Percentiles rank a stretch among this genome's conserved stretches.
Evolutionary conservation across 2,797 vertebrate species (phyloP).

Genomic region (Danio kyathit): DNA sequence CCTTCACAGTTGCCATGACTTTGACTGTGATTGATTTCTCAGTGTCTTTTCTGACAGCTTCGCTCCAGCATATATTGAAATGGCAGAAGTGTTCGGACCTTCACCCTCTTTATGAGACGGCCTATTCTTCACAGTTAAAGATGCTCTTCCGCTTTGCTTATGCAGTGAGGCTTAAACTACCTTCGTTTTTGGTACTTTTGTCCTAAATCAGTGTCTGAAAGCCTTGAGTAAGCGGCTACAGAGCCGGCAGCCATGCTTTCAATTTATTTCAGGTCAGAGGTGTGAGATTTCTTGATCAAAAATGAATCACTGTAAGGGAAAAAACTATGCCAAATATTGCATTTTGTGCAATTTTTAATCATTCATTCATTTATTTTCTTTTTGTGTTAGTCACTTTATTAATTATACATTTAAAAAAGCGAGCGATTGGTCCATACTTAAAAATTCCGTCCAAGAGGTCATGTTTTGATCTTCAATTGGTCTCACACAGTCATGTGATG

Average conservation of each 20-base stretch:
- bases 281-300: not conserved
- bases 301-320: no score
- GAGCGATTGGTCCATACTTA: no score
- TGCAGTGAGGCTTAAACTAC: not conserved
- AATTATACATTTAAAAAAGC: no score
- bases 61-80: slow-evolving; percentile 64
- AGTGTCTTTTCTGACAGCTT: slow-evolving; percentile 72
- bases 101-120: slow-evolving; percentile 28
- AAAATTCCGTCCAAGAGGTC: no score
- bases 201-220: slow-evolving; percentile 6
- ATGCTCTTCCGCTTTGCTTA: not conserved
- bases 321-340: no score
- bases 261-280: not conserved
- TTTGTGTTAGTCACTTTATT: no score
- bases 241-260: not conserved
- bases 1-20: slow-evolving; percentile 75
- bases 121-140: slow-evolving; percentile 27
- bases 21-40: slow-evolving; percentile 78
- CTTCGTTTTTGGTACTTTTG: not conserved
- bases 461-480: no score
- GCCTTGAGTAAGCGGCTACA: not conserved
- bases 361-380: no score
- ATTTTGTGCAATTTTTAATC: no score
- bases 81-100: slow-evolving; percentile 41
- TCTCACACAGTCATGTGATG: no score